Evolutionary conservation across 2,113 vertebrate genomes (phyloP), one percentile per base, ranked within the genome.

Genomic region (Clarias batrachus): DNA sequence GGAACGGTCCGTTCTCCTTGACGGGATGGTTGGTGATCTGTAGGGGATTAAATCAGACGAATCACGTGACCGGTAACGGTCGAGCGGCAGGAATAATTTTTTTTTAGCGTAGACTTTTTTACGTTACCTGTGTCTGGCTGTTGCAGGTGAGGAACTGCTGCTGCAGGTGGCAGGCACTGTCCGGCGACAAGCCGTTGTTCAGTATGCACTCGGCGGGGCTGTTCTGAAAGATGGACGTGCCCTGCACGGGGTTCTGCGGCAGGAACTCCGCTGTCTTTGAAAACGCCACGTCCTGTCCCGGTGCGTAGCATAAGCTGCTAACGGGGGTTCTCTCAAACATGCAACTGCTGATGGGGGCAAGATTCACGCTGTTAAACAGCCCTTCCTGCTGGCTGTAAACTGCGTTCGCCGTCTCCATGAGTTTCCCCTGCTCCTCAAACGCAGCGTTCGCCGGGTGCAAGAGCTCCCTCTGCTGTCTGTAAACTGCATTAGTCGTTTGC

Each of bases 1-100:
- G 84, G 83, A 92, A 91, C 0, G 77, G 79, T 85, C 78, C 62
- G 11, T 92, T 93, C 19, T 89, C 87, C 5, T 91, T 11, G 14
- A 89, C 88, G 30, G 92, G 89, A 90, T 0, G 27, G 90, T 86
- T 91, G 88, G 89, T 83, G 78, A 95, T 90, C 95, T 95, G 92
- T 11, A 1, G 70, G 11, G 25, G 23, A 85, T 33, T 33, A 27
- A 73, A 63, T 68, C 0, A 84, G 54, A 85, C 23, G 7, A 23
- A 66, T 83, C 27, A 79, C 19, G 25, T 3, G 62, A 78, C 80
- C 77, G 0, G 23, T 11, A 9, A 33, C 1, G 1, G 7, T 21
- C 3, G 5, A 30, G 5, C 1, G 54, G 17, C 11, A 14, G 27
- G 19, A 62, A 52, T 3, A 41, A 0, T 52, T 13, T 48, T 19